phyloP scores from a whole-genome alignment of 1,140 invertebrate species.

The Macrosteles quadrilineatus region DNA sequence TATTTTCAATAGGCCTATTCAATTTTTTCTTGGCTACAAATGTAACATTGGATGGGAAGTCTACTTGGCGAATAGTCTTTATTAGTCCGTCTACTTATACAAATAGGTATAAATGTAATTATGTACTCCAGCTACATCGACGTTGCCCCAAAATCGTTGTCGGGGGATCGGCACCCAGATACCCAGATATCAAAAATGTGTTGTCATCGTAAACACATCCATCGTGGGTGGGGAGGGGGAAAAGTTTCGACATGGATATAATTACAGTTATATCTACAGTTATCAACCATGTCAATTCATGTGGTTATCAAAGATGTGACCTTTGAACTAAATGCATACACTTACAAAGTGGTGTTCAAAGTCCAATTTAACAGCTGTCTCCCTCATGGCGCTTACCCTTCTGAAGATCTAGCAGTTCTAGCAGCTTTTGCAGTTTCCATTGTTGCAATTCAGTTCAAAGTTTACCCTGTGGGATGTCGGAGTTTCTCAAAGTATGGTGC shows the following conservation, averaged over 20 bases:
- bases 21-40: too few species aligned
- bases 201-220: conserved; percentile 13
- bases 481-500: too few species aligned
- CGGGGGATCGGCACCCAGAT: too few species aligned
- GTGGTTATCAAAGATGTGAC: neutral
- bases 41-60: too few species aligned
- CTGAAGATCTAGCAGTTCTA: neutral
- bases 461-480: too few species aligned
- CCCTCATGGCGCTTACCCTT: neutral
- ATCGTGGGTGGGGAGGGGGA: neutral
- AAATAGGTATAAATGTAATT: too few species aligned
- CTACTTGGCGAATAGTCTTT: too few species aligned
- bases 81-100: too few species aligned
- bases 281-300: conserved; percentile 17
- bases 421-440: neutral
- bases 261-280: conserved; percentile 20
- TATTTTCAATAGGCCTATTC: too few species aligned
- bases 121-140: too few species aligned
- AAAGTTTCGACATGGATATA: neutral
- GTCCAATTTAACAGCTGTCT: neutral
- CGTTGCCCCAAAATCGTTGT: too few species aligned
- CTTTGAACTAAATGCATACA: neutral
- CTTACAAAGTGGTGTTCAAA: neutral
- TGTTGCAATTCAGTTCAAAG: too few species aligned
- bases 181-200: conserved; percentile 3